Conservation (phyloP, 2,888 invertebrate genomes). For the Leucophenga montana region DNA sequence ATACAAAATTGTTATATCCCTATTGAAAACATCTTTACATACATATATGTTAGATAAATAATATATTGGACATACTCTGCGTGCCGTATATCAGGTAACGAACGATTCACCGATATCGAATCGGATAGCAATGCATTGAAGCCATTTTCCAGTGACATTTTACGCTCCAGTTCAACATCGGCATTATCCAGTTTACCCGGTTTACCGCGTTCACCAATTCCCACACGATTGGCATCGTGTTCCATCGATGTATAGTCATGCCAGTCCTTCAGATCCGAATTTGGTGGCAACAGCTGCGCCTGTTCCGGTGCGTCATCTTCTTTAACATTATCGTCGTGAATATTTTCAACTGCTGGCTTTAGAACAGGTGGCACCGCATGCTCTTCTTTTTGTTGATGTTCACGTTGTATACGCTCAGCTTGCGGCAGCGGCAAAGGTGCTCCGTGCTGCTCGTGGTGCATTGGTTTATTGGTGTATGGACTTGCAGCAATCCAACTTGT, state of each 20-base stretch:
- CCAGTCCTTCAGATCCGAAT: constrained; percentile 82
- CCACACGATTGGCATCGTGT: constrained; percentile 77
- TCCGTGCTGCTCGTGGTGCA: constrained; percentile 43
- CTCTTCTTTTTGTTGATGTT: constrained; percentile 38
- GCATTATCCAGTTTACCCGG: constrained; percentile 79
- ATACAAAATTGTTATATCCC: too few species aligned
- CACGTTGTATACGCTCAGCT: not conserved
- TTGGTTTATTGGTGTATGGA: constrained; percentile 61
- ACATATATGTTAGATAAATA: too few species aligned
- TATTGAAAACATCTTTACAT: too few species aligned
- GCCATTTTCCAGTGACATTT: constrained; percentile 89
- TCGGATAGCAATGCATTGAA: constrained; percentile 96
- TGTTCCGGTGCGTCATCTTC: constrained; percentile 32
- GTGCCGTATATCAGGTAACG: constrained; percentile 85
- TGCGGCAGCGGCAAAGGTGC: not conserved
- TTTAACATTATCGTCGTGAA: not conserved
- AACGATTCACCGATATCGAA: constrained; percentile 89
- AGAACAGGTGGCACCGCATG: constrained; percentile 15
- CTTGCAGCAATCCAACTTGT: constrained; percentile 69
- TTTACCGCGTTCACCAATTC: constrained; percentile 84
- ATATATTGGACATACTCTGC: constrained; percentile 72
- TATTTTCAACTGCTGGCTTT: constrained; percentile 27
- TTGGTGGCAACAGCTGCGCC: constrained; percentile 43
- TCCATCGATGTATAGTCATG: constrained; percentile 82
- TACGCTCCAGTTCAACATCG: constrained; percentile 76